A percentile compares a stretch with the other conserved stretches of the same genome.
These are phyloP conservation scores for Lucilia cuprina DNA, from an alignment of 1,140 invertebrate genomes.

Conservation along the genomic window DNA sequence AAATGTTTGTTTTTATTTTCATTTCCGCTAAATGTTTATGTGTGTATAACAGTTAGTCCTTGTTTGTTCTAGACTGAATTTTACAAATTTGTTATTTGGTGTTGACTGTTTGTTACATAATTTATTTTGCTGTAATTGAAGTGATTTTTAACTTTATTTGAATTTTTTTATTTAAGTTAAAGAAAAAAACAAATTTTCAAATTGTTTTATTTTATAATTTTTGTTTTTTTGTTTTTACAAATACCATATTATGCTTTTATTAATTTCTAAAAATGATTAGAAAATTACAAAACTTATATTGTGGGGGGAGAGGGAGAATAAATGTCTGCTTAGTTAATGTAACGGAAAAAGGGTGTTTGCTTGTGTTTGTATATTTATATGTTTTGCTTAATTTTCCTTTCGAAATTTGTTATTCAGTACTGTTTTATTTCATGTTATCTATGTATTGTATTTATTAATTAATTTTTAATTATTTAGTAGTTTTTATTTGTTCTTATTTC, in stretches of 20 bases:
- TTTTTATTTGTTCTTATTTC: constrained; percentile 50
- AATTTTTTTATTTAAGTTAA: too few species aligned
- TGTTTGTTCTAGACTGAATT: too few species aligned
- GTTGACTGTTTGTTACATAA: too few species aligned
- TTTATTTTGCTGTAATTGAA: too few species aligned
- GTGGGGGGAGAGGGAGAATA: too few species aligned
- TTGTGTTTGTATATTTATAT: constrained; percentile 41
- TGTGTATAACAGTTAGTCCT: too few species aligned
- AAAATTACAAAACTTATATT: background rate
- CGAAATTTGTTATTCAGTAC: background rate
- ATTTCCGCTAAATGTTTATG: too few species aligned
- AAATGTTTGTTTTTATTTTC: too few species aligned
- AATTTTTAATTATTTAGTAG: constrained; percentile 56
- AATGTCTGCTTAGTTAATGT: background rate
- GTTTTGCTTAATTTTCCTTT: background rate
- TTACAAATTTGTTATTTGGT: too few species aligned
- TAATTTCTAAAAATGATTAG: background rate
- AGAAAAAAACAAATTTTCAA: background rate
- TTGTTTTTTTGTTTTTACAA: background rate
- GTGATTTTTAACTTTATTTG: background rate
- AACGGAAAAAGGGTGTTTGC: constrained; percentile 28
- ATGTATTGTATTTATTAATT: background rate
- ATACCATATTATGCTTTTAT: background rate
- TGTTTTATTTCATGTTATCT: constrained; percentile 20
- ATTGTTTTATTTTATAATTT: background rate